Conservation (phyloP, 2,888 invertebrate species). For the Augochlorella aurata region DNA sequence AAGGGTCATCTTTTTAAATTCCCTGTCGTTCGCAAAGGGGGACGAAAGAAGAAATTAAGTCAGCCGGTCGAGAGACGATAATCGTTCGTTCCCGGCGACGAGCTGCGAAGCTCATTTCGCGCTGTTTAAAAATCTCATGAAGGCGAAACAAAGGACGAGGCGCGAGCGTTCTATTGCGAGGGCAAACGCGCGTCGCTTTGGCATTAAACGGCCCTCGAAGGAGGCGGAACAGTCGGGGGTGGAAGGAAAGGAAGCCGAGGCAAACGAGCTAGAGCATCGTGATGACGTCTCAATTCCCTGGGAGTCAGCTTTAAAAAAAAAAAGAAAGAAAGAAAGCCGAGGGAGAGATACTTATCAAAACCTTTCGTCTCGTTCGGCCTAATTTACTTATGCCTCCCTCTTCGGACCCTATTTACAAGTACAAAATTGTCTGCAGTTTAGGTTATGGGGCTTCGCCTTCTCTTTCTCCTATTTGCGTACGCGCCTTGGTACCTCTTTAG, state of each 20-base stretch:
- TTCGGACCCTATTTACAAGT: constrained; percentile 88
- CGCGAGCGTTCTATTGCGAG: constrained; percentile 58
- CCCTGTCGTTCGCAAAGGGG: constrained; percentile 43
- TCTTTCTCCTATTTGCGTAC: constrained; percentile 17
- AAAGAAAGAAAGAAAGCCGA: constrained; percentile 49
- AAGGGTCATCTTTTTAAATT: constrained; percentile 57
- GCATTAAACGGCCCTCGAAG: constrained; percentile 74
- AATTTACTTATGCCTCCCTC: constrained; percentile 90
- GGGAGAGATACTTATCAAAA: constrained; percentile 88
- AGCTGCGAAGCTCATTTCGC: constrained; percentile 73
- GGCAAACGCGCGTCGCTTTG: constrained; percentile 67
- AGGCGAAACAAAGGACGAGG: constrained; percentile 77
- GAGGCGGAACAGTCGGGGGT: constrained; percentile 61
- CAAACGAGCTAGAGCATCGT: constrained; percentile 70
- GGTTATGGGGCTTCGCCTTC: constrained; percentile 19
- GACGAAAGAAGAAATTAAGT: constrained; percentile 69
- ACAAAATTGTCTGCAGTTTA: constrained; percentile 70
- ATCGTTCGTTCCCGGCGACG: constrained; percentile 70
- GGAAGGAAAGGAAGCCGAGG: constrained; percentile 45
- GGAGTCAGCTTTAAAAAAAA: constrained; percentile 70
- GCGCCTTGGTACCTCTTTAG: background rate
- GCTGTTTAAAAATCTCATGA: constrained; percentile 79
- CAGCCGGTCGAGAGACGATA: constrained; percentile 70
- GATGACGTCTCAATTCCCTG: constrained; percentile 78
- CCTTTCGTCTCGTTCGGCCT: constrained; percentile 85